A percentile compares a stretch with the other conserved stretches of the same genome.
phyloP scores from a whole-genome alignment of 2,113 vertebrate species.

The Chloropsis hardwickii region DNA sequence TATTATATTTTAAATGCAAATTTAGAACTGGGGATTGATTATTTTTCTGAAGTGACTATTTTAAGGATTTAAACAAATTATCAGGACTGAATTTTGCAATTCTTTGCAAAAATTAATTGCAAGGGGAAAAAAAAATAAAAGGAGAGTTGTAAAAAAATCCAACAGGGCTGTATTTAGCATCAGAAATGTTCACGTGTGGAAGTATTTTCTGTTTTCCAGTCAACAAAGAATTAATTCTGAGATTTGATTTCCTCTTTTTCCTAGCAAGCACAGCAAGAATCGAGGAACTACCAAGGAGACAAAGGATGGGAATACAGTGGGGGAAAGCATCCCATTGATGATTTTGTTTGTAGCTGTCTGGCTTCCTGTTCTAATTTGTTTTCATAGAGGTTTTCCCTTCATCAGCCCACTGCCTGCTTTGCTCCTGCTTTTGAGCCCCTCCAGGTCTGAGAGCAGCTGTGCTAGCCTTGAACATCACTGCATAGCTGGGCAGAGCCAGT shows the following conservation, averaged over 20 bases:
- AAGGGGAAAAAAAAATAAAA: neutral
- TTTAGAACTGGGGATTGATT: neutral
- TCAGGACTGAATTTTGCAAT: neutral
- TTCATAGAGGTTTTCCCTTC: constrained; percentile 7
- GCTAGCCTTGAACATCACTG: neutral
- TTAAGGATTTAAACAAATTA: neutral
- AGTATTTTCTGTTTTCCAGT: neutral
- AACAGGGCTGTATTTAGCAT: neutral
- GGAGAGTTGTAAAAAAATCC: neutral
- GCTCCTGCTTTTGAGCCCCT: neutral
- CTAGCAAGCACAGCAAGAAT: neutral
- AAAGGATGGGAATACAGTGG: neutral
- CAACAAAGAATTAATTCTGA: neutral
- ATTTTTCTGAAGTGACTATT: neutral
- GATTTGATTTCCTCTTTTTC: neutral
- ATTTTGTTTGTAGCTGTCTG: constrained; percentile 20
- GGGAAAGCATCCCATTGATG: neutral
- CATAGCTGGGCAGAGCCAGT: neutral
- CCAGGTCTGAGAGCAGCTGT: neutral
- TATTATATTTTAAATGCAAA: neutral
- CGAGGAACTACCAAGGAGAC: neutral
- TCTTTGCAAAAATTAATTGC: neutral
- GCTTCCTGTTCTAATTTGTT: constrained; percentile 19
- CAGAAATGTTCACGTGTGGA: neutral
- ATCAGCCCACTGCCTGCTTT: neutral